phyloP scores from a whole-genome alignment of 1,140 invertebrate genomes.

The Drosophila grimshawi region DNA sequence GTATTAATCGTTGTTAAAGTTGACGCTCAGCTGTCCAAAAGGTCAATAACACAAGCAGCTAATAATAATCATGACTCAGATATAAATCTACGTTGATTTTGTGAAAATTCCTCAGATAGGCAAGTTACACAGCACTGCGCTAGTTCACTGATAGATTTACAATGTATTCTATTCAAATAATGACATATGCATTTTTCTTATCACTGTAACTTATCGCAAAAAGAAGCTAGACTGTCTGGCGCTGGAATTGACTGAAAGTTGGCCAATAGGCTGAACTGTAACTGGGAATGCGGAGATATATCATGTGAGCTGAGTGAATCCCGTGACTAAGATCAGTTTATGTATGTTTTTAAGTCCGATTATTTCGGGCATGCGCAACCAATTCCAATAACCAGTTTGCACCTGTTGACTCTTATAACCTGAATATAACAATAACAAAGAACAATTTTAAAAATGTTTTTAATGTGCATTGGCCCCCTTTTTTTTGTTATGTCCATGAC shows the following conservation, averaged over 20 bases:
- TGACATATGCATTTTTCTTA: not conserved
- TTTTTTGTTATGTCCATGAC: constrained; percentile 19
- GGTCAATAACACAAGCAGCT: constrained; percentile 41
- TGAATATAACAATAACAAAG: constrained; percentile 9
- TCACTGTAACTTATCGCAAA: constrained; percentile 1
- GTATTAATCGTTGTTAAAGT: constrained; percentile 39
- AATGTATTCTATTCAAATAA: not conserved
- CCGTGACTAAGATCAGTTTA: constrained; percentile 13
- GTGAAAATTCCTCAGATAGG: constrained; percentile 55
- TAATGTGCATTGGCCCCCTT: constrained; percentile 1
- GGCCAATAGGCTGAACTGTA: constrained; percentile 9
- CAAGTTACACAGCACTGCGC: constrained; percentile 27
- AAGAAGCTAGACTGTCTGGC: constrained; percentile 24
- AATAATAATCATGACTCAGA: constrained; percentile 35
- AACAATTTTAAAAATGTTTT: not conserved
- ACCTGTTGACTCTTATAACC: constrained; percentile 17
- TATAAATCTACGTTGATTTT: constrained; percentile 12
- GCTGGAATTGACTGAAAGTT: constrained; percentile 6
- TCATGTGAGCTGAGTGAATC: constrained; percentile 15
- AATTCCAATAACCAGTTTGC: constrained; percentile 16
- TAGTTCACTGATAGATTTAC: constrained; percentile 52
- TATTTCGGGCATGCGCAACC: constrained; percentile 31
- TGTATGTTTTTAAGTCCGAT: not conserved
- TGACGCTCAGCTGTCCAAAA: constrained; percentile 45
- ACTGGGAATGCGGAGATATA: not conserved